Percentiles rank a stretch among this genome's conserved stretches.
Conservation (phyloP, 2,888 invertebrate species). For the Agrypnus murinus region DNA sequence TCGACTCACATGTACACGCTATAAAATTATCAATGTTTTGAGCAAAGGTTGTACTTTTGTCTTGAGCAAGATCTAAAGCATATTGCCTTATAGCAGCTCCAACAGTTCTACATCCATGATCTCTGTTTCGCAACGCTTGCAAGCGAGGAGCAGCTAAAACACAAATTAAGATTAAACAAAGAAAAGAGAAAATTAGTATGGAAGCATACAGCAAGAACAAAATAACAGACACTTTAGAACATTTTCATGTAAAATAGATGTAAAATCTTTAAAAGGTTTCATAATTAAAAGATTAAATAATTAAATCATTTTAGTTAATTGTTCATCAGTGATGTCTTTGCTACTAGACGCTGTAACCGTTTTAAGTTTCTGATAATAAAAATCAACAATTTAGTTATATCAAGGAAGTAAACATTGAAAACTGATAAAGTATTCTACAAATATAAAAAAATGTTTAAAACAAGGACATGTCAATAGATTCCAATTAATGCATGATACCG, state of each 20-base stretch:
- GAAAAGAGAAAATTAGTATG: too few relatives aligned
- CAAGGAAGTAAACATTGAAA: slow-evolving; percentile 4
- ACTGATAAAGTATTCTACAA: too few relatives aligned
- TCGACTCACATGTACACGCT: slow-evolving; percentile 92
- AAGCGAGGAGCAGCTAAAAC: slow-evolving; percentile 86
- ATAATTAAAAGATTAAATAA: too few relatives aligned
- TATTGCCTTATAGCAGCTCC: slow-evolving; percentile 86
- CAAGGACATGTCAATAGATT: neutral
- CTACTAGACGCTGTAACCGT: neutral
- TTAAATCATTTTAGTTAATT: too few relatives aligned
- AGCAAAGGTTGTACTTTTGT: slow-evolving; percentile 92
- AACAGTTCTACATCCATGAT: slow-evolving; percentile 75
- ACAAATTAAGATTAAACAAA: too few relatives aligned
- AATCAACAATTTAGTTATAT: neutral
- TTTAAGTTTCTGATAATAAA: neutral
- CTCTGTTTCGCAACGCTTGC: slow-evolving; percentile 78
- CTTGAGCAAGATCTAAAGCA: slow-evolving; percentile 86
- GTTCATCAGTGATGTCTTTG: too few relatives aligned
- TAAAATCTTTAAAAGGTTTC: too few relatives aligned
- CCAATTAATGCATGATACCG: too few relatives aligned
- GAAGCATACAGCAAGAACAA: slow-evolving; percentile 31
- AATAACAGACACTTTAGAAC: slow-evolving; percentile 28
- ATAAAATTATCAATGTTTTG: slow-evolving; percentile 96
- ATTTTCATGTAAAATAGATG: slow-evolving; percentile 17
- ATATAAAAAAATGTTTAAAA: too few relatives aligned